Evolutionary conservation across 2,888 invertebrate species (phyloP).

Genomic region (Nesidiocoris tenuis): DNA sequence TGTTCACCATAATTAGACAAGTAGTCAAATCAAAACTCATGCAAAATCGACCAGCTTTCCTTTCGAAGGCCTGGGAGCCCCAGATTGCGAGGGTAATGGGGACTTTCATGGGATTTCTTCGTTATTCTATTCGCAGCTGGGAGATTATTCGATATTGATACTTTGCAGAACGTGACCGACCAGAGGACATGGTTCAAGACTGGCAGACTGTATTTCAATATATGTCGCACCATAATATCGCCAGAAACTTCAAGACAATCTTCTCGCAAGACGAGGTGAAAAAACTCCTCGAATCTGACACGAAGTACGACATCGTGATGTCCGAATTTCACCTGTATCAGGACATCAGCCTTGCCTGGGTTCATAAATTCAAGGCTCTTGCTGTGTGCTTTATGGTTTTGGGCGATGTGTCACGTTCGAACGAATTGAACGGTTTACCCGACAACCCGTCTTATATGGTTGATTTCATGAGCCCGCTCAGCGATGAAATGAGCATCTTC

Average conservation of each 20-base stretch:
- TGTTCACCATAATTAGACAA: too few species aligned
- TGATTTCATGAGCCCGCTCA: conserved; percentile 3
- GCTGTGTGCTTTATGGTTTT: not conserved
- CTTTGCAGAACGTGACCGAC: not conserved
- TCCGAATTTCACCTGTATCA: not conserved
- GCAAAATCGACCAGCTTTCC: too few species aligned
- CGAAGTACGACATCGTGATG: too few species aligned
- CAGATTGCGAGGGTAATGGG: too few species aligned
- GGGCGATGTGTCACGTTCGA: not conserved
- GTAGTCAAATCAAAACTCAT: too few species aligned
- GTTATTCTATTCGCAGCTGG: too few species aligned
- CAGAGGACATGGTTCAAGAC: not conserved
- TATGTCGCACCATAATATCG: not conserved
- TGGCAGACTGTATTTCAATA: not conserved
- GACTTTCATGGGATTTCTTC: too few species aligned
- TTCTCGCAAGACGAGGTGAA: not conserved
- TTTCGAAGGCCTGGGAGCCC: too few species aligned
- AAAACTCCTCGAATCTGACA: not conserved
- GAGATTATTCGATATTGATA: not conserved
- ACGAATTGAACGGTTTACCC: conserved; percentile 13
- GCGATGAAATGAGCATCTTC: conserved; percentile 21
- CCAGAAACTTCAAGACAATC: not conserved
- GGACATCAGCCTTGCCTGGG: not conserved
- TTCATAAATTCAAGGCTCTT: conserved; percentile 9
- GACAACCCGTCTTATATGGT: conserved; percentile 32